Percentiles rank a stretch among this genome's conserved stretches.
Conservation (phyloP, 2,113 vertebrate species). For the Genyomyrus donnyi region DNA sequence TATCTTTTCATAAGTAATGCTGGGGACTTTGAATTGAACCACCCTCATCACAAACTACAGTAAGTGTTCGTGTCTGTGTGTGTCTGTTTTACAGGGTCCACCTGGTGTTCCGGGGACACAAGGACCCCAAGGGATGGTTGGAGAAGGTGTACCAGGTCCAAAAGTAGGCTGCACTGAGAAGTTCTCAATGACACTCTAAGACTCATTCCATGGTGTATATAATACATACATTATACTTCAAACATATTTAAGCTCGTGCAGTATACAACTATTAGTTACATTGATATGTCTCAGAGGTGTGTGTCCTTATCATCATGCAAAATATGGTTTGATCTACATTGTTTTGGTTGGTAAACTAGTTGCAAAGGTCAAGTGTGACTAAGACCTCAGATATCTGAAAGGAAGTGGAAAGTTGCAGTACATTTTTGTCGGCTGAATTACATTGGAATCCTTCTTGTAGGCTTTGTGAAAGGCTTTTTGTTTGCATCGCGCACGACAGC, state of each 20-base stretch:
- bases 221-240: not conserved
- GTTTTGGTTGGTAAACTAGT: not conserved
- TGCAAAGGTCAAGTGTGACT: not conserved
- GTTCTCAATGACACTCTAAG: not conserved
- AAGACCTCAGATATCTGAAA: not conserved
- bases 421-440: not conserved
- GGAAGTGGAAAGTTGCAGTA: not conserved
- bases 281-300: not conserved
- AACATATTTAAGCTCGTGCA: not conserved
- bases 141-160: constrained; percentile 68
- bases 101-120: constrained; percentile 60
- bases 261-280: not conserved
- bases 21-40: not conserved
- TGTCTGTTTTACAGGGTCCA: constrained; percentile 54
- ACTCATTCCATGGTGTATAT: not conserved
- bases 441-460: not conserved
- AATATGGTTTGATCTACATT: not conserved
- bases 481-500: not conserved
- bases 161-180: constrained; percentile 56
- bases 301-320: not conserved
- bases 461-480: not conserved
- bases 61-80: not conserved
- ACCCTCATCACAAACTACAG: not conserved
- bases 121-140: constrained; percentile 65
- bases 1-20: not conserved